Evolutionary conservation across 1,140 invertebrate genomes (phyloP), one percentile per base, ranked within the genome.

Genomic region (Cataglyphis hispanica): DNA sequence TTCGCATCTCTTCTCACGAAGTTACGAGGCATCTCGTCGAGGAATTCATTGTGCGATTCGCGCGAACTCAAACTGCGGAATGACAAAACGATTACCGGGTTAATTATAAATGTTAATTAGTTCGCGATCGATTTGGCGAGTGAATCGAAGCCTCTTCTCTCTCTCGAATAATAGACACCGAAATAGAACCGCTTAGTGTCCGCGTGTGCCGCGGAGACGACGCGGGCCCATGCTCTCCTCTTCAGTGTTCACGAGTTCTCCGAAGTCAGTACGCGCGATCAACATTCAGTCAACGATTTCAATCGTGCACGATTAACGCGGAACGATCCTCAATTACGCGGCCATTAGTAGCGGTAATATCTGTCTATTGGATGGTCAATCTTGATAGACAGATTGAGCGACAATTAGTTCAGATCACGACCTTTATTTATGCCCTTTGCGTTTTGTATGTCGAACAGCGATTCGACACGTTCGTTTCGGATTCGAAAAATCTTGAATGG

Each of bases 71-170:
- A 31, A 72, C 64, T 70, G 64, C 77, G 66, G 85, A 89, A 88
- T 91, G 87, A 91, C 87, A 92, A 92, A 93, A 90, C 90, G 85
- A 90, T 93, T 91, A 93, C 84, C 76, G 86, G 89, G 91, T 94
- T 95, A 95, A 95, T 95, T 95, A 95, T 95, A 95, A 95, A 94
- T 94, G 94, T 94, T 94, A 95, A 95, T 95, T 94, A 94, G 94
- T 94, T 85, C 94, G 90, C 91, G 94, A 95, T 95, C 94, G 94
- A 95, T 94, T 95, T 95, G 94, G 94, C 94, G 90, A 89, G 93
- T 93, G 93, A 94, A 93, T 94, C 92, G 92, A 91, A 92, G 90
- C 89, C 87, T 94, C 91, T 50, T 50, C 46, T 50, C 16, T 50
- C 46, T 93, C 91, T 93, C 91, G 91, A 95, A 94, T 95, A 94